phyloP scores from a whole-genome alignment of 2,113 vertebrate genomes.

The Felis catus region DNA sequence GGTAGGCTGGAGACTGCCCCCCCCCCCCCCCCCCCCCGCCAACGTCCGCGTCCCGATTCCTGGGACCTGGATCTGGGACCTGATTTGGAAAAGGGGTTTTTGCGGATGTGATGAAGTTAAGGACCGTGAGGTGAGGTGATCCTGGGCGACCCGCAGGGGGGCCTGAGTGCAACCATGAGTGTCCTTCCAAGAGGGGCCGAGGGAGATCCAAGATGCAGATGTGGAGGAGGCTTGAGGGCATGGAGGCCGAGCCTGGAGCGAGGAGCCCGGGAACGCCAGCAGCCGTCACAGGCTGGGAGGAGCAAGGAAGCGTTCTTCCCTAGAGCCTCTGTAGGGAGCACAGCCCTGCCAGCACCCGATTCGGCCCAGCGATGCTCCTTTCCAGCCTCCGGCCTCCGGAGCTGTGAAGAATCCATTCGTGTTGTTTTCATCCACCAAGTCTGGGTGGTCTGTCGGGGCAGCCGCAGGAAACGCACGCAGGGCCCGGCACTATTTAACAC shows the following conservation, averaged over 20 bases:
- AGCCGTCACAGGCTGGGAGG: accelerated
- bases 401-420: not conserved
- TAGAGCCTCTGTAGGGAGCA: accelerated
- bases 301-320: not conserved
- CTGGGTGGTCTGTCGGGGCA: accelerated
- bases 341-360: accelerated
- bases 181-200: not conserved
- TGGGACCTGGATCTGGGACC: accelerated
- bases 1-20: not conserved
- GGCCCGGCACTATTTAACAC: accelerated
- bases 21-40: accelerated
- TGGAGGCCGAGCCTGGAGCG: not conserved
- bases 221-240: not conserved
- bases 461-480: accelerated
- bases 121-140: not conserved
- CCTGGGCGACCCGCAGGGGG: not conserved
- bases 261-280: accelerated
- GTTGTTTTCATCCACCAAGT: not conserved
- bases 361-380: not conserved
- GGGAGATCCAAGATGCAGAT: not conserved
- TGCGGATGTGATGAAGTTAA: too few relatives aligned
- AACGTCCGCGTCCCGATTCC: accelerated
- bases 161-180: accelerated
- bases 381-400: not conserved
- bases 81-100: not conserved